Conservation (phyloP, 2,888 invertebrate species). For the Andrena fulva region DNA sequence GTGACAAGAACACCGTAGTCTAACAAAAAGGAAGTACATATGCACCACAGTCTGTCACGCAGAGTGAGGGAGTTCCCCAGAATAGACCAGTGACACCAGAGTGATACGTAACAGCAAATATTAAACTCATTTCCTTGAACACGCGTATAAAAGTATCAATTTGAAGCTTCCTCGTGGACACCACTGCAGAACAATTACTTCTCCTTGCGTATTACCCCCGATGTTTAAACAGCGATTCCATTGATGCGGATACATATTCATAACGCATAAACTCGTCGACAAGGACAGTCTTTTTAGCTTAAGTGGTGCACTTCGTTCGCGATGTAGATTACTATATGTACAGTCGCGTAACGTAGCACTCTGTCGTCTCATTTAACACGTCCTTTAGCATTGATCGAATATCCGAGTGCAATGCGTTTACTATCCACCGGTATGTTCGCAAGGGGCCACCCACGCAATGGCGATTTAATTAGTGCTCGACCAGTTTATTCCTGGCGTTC, state of each 20-base stretch:
- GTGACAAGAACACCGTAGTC: too few relatives aligned
- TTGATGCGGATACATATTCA: conserved; percentile 57
- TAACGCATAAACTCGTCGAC: conserved; percentile 57
- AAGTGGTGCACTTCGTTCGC: conserved; percentile 62
- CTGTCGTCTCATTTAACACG: conserved; percentile 42
- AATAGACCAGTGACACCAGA: too few relatives aligned
- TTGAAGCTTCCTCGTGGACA: not conserved
- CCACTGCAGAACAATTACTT: conserved; percentile 7
- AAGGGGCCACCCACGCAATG: not conserved
- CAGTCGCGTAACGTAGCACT: conserved; percentile 43
- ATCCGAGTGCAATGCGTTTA: conserved; percentile 15
- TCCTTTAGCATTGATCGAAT: conserved; percentile 44
- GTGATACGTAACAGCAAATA: too few relatives aligned
- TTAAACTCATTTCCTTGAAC: not conserved
- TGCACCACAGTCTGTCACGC: too few relatives aligned
- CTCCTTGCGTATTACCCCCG: not conserved
- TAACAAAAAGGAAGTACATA: too few relatives aligned
- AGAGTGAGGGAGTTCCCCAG: too few relatives aligned
- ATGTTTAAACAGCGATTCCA: conserved; percentile 49
- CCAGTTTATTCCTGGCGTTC: not conserved
- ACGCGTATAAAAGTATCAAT: not conserved
- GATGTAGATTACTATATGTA: conserved; percentile 51
- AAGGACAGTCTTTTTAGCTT: conserved; percentile 62
- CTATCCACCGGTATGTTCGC: not conserved
- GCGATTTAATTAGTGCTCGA: not conserved